Evolutionary conservation across 2,888 invertebrate species (phyloP).

Genomic region (Synergus umbraculus): DNA sequence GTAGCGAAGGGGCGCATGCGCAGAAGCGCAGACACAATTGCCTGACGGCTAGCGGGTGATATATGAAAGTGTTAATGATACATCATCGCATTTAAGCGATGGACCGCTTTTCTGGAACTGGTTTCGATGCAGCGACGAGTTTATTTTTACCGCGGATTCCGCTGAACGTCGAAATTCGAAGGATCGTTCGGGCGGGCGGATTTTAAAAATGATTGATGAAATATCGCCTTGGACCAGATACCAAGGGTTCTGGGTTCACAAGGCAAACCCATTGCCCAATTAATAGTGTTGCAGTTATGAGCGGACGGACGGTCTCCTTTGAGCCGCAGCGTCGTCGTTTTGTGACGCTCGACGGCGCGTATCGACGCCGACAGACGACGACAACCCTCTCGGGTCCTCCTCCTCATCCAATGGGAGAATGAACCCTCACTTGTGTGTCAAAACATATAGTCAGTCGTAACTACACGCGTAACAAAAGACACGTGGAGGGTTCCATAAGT

Average conservation of each 20-base stretch:
- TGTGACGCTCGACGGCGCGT: slow-evolving; percentile 71
- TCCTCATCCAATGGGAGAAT: slow-evolving; percentile 55
- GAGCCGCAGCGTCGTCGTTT: slow-evolving; percentile 63
- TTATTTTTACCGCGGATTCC: slow-evolving; percentile 44
- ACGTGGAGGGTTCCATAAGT: slow-evolving; percentile 48
- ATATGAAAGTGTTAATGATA: slow-evolving; percentile 40
- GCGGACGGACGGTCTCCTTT: slow-evolving; percentile 57
- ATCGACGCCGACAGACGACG: slow-evolving; percentile 71
- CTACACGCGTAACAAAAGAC: slow-evolving; percentile 56
- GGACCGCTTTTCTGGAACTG: slow-evolving; percentile 36
- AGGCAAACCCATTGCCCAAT: slow-evolving; percentile 55
- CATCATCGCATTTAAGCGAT: slow-evolving; percentile 32
- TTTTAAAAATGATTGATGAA: slow-evolving; percentile 68
- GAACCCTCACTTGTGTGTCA: slow-evolving; percentile 59
- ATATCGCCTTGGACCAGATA: slow-evolving; percentile 58
- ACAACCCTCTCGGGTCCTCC: slow-evolving; percentile 57
- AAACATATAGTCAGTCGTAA: slow-evolving; percentile 57
- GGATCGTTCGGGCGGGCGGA: slow-evolving; percentile 52
- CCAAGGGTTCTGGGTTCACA: slow-evolving; percentile 54
- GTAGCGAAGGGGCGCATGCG: slow-evolving; percentile 23
- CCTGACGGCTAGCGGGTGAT: slow-evolving; percentile 21
- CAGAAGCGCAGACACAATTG: slow-evolving; percentile 9
- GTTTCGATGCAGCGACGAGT: slow-evolving; percentile 20
- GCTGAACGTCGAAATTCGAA: slow-evolving; percentile 46
- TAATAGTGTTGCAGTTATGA: slow-evolving; percentile 58